Conservation (phyloP, 2,797 vertebrate genomes). For the Masticophis lateralis region DNA sequence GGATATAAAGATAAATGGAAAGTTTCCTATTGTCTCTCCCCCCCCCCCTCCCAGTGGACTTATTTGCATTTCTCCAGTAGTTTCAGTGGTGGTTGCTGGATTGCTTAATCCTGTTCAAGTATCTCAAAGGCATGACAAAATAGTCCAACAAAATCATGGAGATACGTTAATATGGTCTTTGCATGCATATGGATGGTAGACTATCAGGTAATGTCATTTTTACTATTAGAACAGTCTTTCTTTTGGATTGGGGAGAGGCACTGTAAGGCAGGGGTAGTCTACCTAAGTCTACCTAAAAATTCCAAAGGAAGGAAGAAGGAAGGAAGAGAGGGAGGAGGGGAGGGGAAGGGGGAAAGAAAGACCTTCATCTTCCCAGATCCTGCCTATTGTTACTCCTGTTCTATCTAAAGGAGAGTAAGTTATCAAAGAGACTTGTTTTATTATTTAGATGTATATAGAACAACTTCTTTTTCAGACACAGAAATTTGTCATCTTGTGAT, state of each 20-base stretch:
- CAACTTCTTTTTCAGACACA: not conserved
- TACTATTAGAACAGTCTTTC: not conserved
- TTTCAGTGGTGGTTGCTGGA: not conserved
- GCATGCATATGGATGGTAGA: not conserved
- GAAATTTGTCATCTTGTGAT: too few relatives aligned
- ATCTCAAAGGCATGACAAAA: not conserved
- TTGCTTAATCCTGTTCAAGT: not conserved
- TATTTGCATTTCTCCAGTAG: not conserved
- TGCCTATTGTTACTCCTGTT: not conserved
- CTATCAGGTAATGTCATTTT: not conserved
- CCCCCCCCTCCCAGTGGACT: rapidly evolving
- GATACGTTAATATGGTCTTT: not conserved
- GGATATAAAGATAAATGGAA: not conserved
- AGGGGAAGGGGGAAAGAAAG: not conserved
- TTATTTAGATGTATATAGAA: not conserved
- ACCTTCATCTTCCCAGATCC: not conserved
- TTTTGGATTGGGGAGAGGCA: not conserved
- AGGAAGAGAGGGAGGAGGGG: rapidly evolving
- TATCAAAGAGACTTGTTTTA: not conserved
- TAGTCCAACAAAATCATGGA: not conserved
- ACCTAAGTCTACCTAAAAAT: not conserved
- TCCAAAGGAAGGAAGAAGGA: not conserved
- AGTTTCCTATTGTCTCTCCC: rapidly evolving
- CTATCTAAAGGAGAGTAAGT: not conserved
- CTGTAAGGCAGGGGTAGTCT: not conserved